Percentiles rank a stretch among this genome's conserved stretches.
Evolutionary conservation across 2,797 vertebrate genomes (phyloP).

Genomic region (Helostoma temminkii): DNA sequence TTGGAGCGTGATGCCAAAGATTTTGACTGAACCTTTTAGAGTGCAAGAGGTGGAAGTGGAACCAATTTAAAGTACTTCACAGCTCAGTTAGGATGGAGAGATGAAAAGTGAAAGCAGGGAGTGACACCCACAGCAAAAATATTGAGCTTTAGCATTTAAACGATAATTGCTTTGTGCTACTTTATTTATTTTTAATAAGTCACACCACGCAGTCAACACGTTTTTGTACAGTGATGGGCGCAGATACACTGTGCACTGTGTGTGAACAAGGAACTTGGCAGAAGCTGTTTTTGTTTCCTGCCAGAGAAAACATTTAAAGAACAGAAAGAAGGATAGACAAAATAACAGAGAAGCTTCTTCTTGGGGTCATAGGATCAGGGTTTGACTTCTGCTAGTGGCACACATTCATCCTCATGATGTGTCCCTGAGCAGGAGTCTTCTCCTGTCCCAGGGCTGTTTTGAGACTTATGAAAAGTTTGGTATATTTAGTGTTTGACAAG

Average conservation of each 20-base stretch:
- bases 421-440: neutral
- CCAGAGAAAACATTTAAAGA: neutral
- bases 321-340: neutral
- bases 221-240: neutral
- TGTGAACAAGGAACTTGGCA: neutral
- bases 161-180: neutral
- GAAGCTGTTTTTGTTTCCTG: neutral
- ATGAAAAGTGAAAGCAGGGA: conserved; percentile 19
- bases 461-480: neutral
- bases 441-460: too few species aligned
- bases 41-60: conserved; percentile 6
- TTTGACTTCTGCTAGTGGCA: neutral
- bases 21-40: conserved; percentile 28
- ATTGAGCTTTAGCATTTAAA: conserved; percentile 11
- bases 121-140: neutral
- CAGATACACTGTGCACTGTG: neutral
- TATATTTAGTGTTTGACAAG: neutral
- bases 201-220: neutral
- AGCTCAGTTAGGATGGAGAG: conserved; percentile 20
- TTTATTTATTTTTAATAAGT: neutral
- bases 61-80: conserved; percentile 26
- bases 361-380: neutral
- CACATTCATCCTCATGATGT: neutral
- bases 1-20: conserved; percentile 12
- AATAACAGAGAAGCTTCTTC: neutral